phyloP scores from a whole-genome alignment of 2,113 vertebrate species.

The Pituophis catenifer region DNA sequence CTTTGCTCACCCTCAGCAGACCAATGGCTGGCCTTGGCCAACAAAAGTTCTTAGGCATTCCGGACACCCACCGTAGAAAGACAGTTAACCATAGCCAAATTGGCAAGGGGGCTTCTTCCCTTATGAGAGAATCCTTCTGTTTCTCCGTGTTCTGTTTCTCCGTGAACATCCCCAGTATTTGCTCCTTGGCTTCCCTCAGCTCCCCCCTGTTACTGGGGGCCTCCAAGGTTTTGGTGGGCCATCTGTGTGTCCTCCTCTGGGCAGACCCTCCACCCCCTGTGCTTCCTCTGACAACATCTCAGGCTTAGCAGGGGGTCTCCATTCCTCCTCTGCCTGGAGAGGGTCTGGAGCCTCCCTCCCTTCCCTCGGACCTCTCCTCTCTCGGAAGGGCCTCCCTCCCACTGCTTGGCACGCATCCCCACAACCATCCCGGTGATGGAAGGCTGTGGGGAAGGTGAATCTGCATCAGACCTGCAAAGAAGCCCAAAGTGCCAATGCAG shows the following conservation, averaged over 20 bases:
- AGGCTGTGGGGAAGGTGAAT: background rate
- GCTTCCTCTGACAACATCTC: background rate
- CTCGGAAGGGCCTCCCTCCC: background rate
- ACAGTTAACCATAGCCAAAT: background rate
- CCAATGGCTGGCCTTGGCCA: background rate
- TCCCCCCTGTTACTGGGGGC: no score
- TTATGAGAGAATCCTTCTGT: background rate
- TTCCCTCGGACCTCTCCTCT: background rate
- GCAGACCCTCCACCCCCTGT: background rate
- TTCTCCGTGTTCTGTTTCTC: background rate
- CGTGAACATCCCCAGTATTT: background rate
- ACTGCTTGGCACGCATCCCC: background rate
- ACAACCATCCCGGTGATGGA: background rate
- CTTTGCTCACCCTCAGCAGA: background rate
- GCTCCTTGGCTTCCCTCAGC: background rate
- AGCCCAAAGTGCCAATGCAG: background rate
- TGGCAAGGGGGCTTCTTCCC: background rate
- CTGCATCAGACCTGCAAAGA: background rate
- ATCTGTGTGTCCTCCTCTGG: no score
- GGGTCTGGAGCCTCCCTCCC: background rate
- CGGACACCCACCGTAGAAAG: background rate
- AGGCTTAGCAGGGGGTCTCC: background rate
- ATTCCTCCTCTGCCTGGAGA: background rate
- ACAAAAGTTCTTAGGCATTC: background rate
- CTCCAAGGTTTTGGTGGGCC: no score